These are phyloP conservation scores for Adelosebastes latens DNA, from an alignment of 2,797 vertebrate genomes.

Conservation along the genomic window DNA sequence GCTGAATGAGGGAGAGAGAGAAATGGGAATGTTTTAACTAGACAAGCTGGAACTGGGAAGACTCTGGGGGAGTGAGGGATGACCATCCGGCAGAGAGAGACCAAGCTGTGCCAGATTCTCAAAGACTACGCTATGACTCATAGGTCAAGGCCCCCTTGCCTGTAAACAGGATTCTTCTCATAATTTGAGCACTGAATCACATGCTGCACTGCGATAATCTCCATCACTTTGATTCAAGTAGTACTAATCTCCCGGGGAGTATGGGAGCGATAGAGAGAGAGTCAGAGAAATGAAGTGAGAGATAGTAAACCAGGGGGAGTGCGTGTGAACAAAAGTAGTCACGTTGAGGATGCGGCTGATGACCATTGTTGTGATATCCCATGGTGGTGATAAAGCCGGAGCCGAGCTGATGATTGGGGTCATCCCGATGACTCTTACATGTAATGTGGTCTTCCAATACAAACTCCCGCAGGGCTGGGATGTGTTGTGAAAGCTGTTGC, in stretches of 20 bases:
- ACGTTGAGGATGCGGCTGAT: conserved; percentile 4
- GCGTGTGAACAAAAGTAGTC: conserved; percentile 4
- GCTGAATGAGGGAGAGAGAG: not conserved
- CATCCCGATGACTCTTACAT: not conserved
- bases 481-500: conserved; percentile 42
- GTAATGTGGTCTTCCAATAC: conserved; percentile 2
- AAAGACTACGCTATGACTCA: conserved; percentile 69
- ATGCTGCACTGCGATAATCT: conserved; percentile 6
- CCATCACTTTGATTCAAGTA: conserved; percentile 40
- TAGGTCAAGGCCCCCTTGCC: conserved; percentile 56
- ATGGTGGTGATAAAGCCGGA: not conserved
- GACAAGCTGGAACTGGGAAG: conserved; percentile 36
- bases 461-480: conserved; percentile 1
- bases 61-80: conserved; percentile 44
- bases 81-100: conserved; percentile 30
- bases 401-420: conserved; percentile 1
- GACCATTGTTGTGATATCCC: not conserved
- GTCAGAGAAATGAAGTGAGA: conserved; percentile 1
- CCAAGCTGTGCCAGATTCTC: conserved; percentile 56
- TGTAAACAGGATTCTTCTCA: conserved; percentile 76
- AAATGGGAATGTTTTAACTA: conserved; percentile 26
- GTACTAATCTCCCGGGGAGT: conserved; percentile 30
- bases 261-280: conserved; percentile 1
- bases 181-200: conserved; percentile 63
- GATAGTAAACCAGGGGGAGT: not conserved